Percentiles rank a stretch among this genome's conserved stretches.
Conservation (phyloP, 2,113 vertebrate species). For the Corapipo altera region DNA sequence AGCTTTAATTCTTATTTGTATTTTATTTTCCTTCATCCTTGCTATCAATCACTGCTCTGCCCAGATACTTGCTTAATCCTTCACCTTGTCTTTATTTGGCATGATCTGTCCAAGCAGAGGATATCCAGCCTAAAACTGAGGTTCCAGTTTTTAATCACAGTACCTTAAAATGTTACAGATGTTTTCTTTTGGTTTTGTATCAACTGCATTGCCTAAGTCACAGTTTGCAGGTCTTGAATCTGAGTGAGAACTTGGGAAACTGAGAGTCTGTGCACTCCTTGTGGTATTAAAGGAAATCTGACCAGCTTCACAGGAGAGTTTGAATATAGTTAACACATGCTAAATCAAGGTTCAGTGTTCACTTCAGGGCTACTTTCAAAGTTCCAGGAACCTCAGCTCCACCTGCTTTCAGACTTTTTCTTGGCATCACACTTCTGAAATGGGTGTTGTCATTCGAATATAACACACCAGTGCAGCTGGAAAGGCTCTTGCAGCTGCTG, state of each 20-base stretch:
- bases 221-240: background rate
- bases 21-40: background rate
- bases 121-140: background rate
- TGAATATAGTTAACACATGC: constrained; percentile 8
- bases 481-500: constrained; percentile 30
- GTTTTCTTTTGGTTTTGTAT: constrained; percentile 8
- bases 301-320: background rate
- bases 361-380: constrained; percentile 5
- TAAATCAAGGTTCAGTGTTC: constrained; percentile 26
- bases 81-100: background rate
- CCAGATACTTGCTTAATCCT: background rate
- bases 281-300: constrained; percentile 7
- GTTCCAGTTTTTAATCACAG: background rate
- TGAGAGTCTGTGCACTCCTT: background rate
- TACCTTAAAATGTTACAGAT: background rate
- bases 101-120: background rate
- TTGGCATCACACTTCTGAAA: constrained; percentile 42
- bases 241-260: background rate
- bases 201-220: background rate
- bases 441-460: constrained; percentile 33
- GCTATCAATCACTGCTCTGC: background rate
- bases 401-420: constrained; percentile 30
- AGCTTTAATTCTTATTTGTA: background rate
- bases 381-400: constrained; percentile 23
- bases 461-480: constrained; percentile 14